A percentile compares a stretch with the other conserved stretches of the same genome.
These are phyloP conservation scores for Pyxicephalus adspersus DNA, from an alignment of 2,113 vertebrate genomes.

Conservation along the genomic window DNA sequence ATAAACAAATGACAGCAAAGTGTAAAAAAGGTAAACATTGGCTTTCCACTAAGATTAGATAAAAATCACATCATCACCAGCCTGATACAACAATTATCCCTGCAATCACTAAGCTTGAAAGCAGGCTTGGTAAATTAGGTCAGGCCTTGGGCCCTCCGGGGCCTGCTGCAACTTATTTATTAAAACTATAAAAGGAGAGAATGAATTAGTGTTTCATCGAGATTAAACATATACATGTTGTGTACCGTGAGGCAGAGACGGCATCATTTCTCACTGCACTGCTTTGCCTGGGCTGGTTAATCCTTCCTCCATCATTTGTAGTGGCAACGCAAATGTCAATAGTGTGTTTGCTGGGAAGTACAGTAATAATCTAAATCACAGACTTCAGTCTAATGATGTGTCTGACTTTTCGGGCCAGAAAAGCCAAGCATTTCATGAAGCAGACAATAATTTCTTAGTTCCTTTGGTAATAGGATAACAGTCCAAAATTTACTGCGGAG, in stretches of 20 bases:
- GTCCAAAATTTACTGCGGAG: slow-evolving; percentile 6
- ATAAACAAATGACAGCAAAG: no score
- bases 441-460: slow-evolving; percentile 8
- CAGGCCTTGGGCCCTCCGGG: neutral
- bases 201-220: slow-evolving; percentile 29
- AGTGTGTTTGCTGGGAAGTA: slow-evolving; percentile 21
- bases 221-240: slow-evolving; percentile 20
- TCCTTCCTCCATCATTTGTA: slow-evolving; percentile 39
- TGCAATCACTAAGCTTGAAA: slow-evolving; percentile 22
- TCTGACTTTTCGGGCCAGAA: slow-evolving; percentile 34
- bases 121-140: slow-evolving; percentile 36
- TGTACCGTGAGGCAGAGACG: neutral
- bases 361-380: slow-evolving; percentile 50
- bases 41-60: neutral
- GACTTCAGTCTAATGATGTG: slow-evolving; percentile 34
- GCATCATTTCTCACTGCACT: neutral
- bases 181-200: slow-evolving; percentile 23
- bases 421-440: slow-evolving; percentile 22
- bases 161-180: slow-evolving; percentile 22
- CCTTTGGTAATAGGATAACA: slow-evolving; percentile 17
- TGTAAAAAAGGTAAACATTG: no score
- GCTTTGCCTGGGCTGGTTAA: slow-evolving; percentile 4
- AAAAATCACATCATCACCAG: neutral
- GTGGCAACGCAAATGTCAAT: slow-evolving; percentile 41
- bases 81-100: slow-evolving; percentile 22